These are phyloP conservation scores for Chromobotia macracanthus DNA, from an alignment of 2,797 vertebrate genomes.

Conservation along the genomic window DNA sequence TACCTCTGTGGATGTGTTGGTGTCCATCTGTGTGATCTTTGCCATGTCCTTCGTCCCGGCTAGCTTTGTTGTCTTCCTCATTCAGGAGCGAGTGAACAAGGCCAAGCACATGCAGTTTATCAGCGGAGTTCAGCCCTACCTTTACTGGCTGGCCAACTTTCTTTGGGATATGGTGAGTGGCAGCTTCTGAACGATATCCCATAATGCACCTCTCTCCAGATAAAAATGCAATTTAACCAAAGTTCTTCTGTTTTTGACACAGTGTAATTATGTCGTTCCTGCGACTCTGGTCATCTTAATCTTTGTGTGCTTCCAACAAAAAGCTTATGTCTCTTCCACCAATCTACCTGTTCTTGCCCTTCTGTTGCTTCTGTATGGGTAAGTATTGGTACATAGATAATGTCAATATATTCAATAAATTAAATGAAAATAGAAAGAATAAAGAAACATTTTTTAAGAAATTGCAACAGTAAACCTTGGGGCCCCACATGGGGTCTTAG, in stretches of 20 bases:
- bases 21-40: conserved; percentile 98
- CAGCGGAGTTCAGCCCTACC: conserved; percentile 91
- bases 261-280: conserved; percentile 96
- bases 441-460: no score
- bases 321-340: conserved; percentile 93
- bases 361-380: conserved; percentile 94
- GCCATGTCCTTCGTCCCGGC: conserved; percentile 99
- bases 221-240: neutral
- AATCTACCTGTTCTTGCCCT: conserved; percentile 92
- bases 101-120: conserved; percentile 98
- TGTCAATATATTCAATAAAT: no score
- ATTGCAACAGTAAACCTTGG: no score
- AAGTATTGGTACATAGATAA: conserved; percentile 56
- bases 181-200: neutral
- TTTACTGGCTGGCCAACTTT: conserved; percentile 95
- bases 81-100: conserved; percentile 94
- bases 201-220: neutral
- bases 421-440: no score
- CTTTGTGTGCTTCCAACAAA: conserved; percentile 97
- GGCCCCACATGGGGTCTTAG: no score
- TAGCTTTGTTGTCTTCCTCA: conserved; percentile 97
- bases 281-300: conserved; percentile 91
- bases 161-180: conserved; percentile 95
- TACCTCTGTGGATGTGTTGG: conserved; percentile 93
- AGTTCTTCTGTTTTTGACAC: conserved; percentile 56